Evolutionary conservation across 2,113 vertebrate genomes (phyloP).

Genomic region (Pongo pygmaeus): DNA sequence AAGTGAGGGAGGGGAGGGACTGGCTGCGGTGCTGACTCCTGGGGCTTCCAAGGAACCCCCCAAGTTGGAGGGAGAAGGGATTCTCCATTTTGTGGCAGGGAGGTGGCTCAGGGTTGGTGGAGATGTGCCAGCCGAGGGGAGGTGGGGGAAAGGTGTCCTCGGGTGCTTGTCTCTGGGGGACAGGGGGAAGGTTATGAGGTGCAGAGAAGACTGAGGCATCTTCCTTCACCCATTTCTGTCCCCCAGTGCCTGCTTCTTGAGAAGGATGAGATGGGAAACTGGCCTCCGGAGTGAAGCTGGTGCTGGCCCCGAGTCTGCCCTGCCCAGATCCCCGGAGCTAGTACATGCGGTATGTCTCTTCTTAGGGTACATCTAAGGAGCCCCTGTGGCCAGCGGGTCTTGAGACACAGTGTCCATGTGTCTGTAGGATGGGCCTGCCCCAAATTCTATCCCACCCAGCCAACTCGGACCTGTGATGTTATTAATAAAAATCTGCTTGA

Average conservation of each 20-base stretch:
- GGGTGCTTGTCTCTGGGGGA: neutral
- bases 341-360: accelerated
- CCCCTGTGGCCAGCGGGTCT: neutral
- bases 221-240: neutral
- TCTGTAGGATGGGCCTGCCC: neutral
- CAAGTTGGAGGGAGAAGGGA: neutral
- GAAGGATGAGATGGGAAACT: conserved; percentile 26
- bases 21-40: neutral
- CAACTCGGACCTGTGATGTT: neutral
- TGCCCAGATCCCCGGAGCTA: neutral
- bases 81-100: neutral
- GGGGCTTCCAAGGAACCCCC: neutral
- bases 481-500: conserved; percentile 57
- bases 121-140: neutral
- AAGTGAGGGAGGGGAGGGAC: neutral
- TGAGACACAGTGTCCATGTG: neutral
- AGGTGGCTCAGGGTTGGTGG: neutral
- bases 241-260: conserved; percentile 48
- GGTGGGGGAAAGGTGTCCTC: neutral
- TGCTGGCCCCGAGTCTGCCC: neutral
- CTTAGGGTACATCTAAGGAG: neutral
- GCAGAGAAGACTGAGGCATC: neutral
- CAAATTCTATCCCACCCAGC: neutral
- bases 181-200: neutral
- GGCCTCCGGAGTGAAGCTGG: neutral